Evolutionary conservation across 2,888 invertebrate genomes (phyloP).

Genomic region (Dusona sp.): DNA sequence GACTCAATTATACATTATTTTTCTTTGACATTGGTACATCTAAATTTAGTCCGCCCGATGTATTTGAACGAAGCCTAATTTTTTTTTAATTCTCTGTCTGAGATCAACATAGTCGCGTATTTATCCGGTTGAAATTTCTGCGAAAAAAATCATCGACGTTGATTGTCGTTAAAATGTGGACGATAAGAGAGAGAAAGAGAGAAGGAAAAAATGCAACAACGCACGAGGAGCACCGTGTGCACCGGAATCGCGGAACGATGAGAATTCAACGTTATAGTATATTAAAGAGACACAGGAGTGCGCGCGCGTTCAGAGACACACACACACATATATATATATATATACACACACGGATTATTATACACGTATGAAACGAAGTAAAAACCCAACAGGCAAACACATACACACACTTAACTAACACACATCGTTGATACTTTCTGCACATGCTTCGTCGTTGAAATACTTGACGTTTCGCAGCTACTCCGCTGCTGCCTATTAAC

Average conservation of each 20-base stretch:
- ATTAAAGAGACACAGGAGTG: slow-evolving; percentile 41
- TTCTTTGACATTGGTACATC: not conserved
- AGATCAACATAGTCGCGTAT: not conserved
- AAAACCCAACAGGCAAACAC: slow-evolving; percentile 47
- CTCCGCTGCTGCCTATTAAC: slow-evolving; percentile 73
- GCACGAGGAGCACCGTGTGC: slow-evolving; percentile 49
- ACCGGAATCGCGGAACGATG: slow-evolving; percentile 56
- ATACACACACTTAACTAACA: slow-evolving; percentile 3
- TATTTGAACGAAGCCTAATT: not conserved
- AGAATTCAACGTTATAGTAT: slow-evolving; percentile 43
- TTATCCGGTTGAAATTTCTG: slow-evolving; percentile 6
- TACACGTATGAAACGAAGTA: not conserved
- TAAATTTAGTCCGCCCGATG: slow-evolving; percentile 3
- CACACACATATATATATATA: too few relatives aligned
- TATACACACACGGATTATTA: slow-evolving; percentile 12
- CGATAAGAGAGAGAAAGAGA: slow-evolving; percentile 2
- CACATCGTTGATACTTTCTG: slow-evolving; percentile 37
- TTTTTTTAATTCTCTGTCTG: not conserved
- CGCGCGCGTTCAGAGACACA: slow-evolving; percentile 21
- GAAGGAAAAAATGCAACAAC: slow-evolving; percentile 24
- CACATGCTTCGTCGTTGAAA: slow-evolving; percentile 61
- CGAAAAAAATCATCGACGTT: slow-evolving; percentile 2
- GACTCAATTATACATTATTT: not conserved
- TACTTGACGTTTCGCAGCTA: slow-evolving; percentile 73
- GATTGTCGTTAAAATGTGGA: not conserved